A percentile compares a stretch with the other conserved stretches of the same genome.
Evolutionary conservation across 2,113 vertebrate genomes (phyloP).

Genomic region (Centropristis striata): DNA sequence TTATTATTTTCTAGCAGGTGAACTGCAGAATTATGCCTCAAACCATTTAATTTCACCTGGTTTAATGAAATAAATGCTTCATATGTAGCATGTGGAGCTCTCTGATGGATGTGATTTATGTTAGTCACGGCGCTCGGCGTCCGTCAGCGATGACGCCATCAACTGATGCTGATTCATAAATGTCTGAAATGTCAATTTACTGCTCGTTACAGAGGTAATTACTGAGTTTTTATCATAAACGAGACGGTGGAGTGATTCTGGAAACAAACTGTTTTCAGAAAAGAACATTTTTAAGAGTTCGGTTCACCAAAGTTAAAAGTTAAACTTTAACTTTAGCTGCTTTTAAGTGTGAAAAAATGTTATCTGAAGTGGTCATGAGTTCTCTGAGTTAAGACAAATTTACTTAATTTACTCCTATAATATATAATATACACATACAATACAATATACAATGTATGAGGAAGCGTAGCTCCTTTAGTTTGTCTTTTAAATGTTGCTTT

Average conservation of each 20-base stretch:
- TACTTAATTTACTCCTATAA: neutral
- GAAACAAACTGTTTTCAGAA: neutral
- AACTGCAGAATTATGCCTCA: neutral
- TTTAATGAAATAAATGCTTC: too few species aligned
- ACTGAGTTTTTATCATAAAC: neutral
- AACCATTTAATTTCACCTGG: neutral
- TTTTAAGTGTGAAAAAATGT: too few species aligned
- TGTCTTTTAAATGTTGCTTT: neutral
- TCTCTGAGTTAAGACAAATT: neutral
- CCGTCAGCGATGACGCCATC: neutral
- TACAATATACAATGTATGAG: too few species aligned
- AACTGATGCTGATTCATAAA: neutral
- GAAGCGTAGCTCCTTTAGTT: too few species aligned
- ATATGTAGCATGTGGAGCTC: too few species aligned
- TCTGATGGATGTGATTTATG: neutral
- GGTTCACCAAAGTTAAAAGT: too few species aligned
- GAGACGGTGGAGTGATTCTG: neutral
- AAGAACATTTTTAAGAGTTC: neutral
- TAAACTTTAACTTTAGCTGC: too few species aligned
- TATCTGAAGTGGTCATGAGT: too few species aligned
- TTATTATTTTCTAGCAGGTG: neutral
- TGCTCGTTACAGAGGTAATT: neutral
- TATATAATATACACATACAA: too few species aligned
- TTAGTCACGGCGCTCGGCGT: neutral
- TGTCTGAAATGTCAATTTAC: neutral